Percentiles rank a stretch among this genome's conserved stretches.
Evolutionary conservation across 2,113 vertebrate species (phyloP).

Genomic region (Todiramphus saurophagus): DNA sequence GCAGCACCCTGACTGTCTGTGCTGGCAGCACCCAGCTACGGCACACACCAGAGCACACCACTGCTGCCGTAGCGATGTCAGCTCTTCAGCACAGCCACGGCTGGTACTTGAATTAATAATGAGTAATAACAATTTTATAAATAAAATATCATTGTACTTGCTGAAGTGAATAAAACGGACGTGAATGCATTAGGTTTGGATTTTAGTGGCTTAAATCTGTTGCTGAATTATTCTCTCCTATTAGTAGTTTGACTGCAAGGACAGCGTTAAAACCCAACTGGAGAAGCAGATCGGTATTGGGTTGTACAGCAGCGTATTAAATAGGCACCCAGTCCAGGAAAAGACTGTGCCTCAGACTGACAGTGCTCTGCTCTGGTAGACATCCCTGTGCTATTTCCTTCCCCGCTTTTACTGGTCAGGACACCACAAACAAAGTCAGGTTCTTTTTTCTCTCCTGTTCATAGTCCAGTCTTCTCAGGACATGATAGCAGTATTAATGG

Average conservation of each 20-base stretch:
- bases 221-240: neutral
- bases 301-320: neutral
- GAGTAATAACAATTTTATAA: constrained; percentile 3
- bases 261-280: neutral
- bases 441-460: neutral
- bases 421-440: neutral
- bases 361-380: neutral
- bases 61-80: neutral
- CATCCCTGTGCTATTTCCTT: accelerated
- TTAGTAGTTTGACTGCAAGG: neutral
- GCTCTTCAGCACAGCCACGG: neutral
- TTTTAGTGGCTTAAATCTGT: neutral
- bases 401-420: neutral
- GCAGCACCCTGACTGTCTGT: neutral
- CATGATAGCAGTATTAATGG: neutral
- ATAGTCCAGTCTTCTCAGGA: neutral
- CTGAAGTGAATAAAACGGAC: neutral
- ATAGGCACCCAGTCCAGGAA: neutral
- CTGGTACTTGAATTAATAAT: constrained; percentile 6
- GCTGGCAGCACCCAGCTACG: neutral
- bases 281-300: neutral
- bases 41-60: neutral
- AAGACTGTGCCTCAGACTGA: neutral
- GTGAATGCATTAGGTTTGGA: neutral
- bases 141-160: neutral